Percentiles rank a stretch among this genome's conserved stretches.
Conservation (phyloP, 2,888 invertebrate species). For the Morpho achilles region DNA sequence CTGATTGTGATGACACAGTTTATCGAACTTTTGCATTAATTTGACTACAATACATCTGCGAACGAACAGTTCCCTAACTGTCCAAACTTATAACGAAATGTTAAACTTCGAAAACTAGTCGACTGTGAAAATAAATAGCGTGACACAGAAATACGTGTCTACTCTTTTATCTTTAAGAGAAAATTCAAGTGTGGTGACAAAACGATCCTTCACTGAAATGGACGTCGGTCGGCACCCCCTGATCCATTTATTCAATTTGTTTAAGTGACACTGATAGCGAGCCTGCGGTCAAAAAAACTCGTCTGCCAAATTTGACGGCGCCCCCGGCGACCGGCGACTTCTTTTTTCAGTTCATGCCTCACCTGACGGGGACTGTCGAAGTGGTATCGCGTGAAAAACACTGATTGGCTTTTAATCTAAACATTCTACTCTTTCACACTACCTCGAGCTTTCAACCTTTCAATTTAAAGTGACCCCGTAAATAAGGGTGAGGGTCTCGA, state of each 20-base stretch:
- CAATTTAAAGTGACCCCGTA: constrained; percentile 28
- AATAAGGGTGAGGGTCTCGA: neutral
- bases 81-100: neutral
- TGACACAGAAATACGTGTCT: neutral
- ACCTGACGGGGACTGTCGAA: constrained; percentile 56
- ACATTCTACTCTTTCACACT: constrained; percentile 38
- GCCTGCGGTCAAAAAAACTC: constrained; percentile 69
- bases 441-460: constrained; percentile 31
- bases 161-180: constrained; percentile 1
- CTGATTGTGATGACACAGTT: constrained; percentile 72
- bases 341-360: constrained; percentile 68
- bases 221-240: constrained; percentile 45
- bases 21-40: constrained; percentile 62
- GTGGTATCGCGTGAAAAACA: constrained; percentile 56
- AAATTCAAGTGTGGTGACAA: constrained; percentile 16
- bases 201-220: constrained; percentile 16
- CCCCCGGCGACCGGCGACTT: constrained; percentile 47
- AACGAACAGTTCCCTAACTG: neutral
- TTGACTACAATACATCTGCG: constrained; percentile 37
- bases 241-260: constrained; percentile 74
- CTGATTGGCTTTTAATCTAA: constrained; percentile 65
- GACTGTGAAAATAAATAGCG: constrained; percentile 3
- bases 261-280: constrained; percentile 78
- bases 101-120: neutral
- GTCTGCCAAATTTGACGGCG: constrained; percentile 64